These are phyloP conservation scores for Lycophotia porphyrea DNA, from an alignment of 2,888 invertebrate genomes.

Conservation along the genomic window DNA sequence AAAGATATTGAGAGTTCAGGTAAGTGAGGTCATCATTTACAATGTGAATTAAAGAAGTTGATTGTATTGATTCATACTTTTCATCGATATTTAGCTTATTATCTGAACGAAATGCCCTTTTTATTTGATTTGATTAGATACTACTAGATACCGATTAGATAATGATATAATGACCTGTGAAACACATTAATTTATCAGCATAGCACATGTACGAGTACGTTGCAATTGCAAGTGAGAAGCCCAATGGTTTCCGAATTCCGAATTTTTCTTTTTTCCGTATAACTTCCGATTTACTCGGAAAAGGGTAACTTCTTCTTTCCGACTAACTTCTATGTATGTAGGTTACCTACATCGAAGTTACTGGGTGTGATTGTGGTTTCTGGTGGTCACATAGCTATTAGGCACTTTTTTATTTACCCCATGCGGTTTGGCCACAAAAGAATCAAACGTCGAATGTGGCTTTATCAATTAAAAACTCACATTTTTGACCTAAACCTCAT, in stretches of 20 bases:
- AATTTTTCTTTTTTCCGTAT: neutral
- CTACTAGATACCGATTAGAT: constrained; percentile 27
- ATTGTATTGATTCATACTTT: constrained; percentile 16
- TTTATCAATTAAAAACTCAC: neutral
- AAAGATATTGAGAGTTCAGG: neutral
- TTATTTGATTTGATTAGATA: too few relatives aligned
- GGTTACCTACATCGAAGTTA: neutral
- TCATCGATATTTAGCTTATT: constrained; percentile 15
- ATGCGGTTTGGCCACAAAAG: neutral
- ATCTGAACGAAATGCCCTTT: neutral
- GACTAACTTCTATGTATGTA: too few relatives aligned
- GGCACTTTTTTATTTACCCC: neutral
- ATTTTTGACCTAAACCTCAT: neutral
- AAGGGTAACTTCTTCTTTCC: too few relatives aligned
- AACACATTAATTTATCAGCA: constrained; percentile 5
- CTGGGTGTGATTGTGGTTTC: neutral
- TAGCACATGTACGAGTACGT: constrained; percentile 7
- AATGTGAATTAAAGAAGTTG: neutral
- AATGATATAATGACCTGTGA: constrained; percentile 14
- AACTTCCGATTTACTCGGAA: too few relatives aligned
- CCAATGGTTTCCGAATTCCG: neutral
- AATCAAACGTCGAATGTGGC: neutral
- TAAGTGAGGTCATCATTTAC: neutral
- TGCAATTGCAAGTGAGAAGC: neutral
- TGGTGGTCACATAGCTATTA: neutral